These are phyloP conservation scores for Cephalopachus bancanus DNA, from an alignment of 2,797 vertebrate genomes.

Conservation along the genomic window DNA sequence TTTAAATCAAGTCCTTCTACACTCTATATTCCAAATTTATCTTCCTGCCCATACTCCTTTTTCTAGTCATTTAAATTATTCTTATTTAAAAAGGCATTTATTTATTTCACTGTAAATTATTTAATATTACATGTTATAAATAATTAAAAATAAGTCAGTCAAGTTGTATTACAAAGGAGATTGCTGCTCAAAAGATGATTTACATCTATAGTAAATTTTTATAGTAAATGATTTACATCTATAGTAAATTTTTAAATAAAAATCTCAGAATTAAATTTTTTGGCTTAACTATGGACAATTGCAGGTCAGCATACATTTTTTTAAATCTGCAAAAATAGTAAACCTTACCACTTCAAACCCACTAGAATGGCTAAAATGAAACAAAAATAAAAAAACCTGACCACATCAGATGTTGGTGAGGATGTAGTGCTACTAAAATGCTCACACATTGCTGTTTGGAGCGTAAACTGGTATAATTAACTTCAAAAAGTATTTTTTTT, in stretches of 20 bases:
- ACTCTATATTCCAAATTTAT: not conserved
- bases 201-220: not conserved
- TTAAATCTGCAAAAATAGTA: not conserved
- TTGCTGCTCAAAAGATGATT: not conserved
- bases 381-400: not conserved
- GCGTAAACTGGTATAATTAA: not conserved
- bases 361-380: not conserved
- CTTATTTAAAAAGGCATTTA: not conserved
- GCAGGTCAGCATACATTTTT: not conserved
- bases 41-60: not conserved
- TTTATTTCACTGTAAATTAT: constrained; percentile 30
- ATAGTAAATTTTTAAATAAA: not conserved
- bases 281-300: constrained; percentile 8
- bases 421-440: not conserved
- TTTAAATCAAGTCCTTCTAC: not conserved
- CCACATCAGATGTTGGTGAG: not conserved
- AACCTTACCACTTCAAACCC: not conserved
- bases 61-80: not conserved
- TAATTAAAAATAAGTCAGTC: constrained; percentile 33
- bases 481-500: not conserved
- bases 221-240: not conserved
- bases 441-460: not conserved
- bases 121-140: not conserved
- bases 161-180: not conserved
- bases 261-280: not conserved